Evolutionary conservation across 2,888 invertebrate species (phyloP).

Genomic region (Acronicta alni): DNA sequence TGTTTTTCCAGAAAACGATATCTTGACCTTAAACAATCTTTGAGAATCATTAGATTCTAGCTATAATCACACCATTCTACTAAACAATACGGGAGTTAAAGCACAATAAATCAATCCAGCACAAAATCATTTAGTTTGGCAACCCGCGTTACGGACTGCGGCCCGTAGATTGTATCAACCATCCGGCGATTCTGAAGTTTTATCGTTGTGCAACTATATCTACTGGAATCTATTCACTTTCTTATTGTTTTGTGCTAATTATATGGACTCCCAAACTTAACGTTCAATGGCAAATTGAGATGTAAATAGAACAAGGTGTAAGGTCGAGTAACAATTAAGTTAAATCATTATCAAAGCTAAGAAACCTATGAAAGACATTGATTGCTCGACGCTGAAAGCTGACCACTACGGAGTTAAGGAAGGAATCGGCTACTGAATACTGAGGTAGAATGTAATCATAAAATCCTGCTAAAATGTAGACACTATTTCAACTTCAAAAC

Average conservation of each 20-base stretch:
- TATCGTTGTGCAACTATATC: conserved; percentile 77
- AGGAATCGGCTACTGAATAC: too few relatives aligned
- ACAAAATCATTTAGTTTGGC: conserved; percentile 75
- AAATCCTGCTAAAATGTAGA: too few relatives aligned
- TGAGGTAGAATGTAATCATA: too few relatives aligned
- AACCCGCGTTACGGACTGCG: conserved; percentile 70
- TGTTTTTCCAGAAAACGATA: too few relatives aligned
- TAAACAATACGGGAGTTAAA: conserved; percentile 58
- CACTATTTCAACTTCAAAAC: too few relatives aligned
- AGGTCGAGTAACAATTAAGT: conserved; percentile 51
- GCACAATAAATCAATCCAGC: conserved; percentile 74
- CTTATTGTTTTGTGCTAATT: conserved; percentile 86
- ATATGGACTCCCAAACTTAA: conserved; percentile 65
- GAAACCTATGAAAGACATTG: too few relatives aligned
- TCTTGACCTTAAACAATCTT: conserved; percentile 1
- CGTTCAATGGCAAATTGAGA: conserved; percentile 73
- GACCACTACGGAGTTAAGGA: too few relatives aligned
- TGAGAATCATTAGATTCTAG: conserved; percentile 32
- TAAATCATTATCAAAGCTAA: too few relatives aligned
- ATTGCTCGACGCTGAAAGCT: too few relatives aligned
- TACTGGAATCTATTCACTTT: conserved; percentile 73
- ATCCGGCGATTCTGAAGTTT: conserved; percentile 84
- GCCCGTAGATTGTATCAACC: conserved; percentile 74
- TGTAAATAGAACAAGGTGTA: conserved; percentile 51
- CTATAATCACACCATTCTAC: conserved; percentile 46